These are phyloP conservation scores for Phoenicopterus ruber DNA, from an alignment of 2,113 vertebrate genomes.

Conservation along the genomic window DNA sequence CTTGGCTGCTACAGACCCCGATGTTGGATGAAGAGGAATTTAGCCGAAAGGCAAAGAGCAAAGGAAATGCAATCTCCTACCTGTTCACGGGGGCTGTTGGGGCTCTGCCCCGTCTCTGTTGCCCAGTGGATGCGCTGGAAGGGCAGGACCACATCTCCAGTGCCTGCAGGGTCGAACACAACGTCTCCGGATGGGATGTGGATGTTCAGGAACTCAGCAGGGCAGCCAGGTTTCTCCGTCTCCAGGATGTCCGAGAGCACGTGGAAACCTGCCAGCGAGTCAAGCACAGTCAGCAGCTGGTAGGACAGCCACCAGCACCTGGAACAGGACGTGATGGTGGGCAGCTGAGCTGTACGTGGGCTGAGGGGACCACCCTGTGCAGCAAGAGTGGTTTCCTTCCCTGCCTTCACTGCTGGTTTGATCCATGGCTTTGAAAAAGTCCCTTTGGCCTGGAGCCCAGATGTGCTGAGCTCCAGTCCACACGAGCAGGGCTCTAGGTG, in stretches of 20 bases:
- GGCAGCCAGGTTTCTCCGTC: slow-evolving; percentile 70
- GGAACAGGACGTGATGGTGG: not conserved
- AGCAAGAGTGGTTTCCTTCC: not conserved
- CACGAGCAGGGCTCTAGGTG: not conserved
- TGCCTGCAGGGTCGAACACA: slow-evolving; percentile 77
- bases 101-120: slow-evolving; percentile 81
- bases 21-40: not conserved
- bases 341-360: not conserved
- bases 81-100: slow-evolving; percentile 88
- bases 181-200: slow-evolving; percentile 79
- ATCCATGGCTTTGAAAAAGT: not conserved
- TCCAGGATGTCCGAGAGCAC: slow-evolving; percentile 74
- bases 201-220: slow-evolving; percentile 91
- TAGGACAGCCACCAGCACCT: not conserved
- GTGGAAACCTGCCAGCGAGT: slow-evolving; percentile 75
- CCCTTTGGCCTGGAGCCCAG: not conserved
- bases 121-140: slow-evolving; percentile 87
- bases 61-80: not conserved
- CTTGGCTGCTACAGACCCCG: not conserved
- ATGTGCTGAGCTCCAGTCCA: not conserved
- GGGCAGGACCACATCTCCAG: slow-evolving; percentile 78
- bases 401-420: not conserved
- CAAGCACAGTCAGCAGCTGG: not conserved
- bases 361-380: not conserved
- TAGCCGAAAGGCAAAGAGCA: accelerated